Percentiles rank a stretch among this genome's conserved stretches.
Evolutionary conservation across 2,797 vertebrate species (phyloP).

Genomic region (Pelodytes ibericus): DNA sequence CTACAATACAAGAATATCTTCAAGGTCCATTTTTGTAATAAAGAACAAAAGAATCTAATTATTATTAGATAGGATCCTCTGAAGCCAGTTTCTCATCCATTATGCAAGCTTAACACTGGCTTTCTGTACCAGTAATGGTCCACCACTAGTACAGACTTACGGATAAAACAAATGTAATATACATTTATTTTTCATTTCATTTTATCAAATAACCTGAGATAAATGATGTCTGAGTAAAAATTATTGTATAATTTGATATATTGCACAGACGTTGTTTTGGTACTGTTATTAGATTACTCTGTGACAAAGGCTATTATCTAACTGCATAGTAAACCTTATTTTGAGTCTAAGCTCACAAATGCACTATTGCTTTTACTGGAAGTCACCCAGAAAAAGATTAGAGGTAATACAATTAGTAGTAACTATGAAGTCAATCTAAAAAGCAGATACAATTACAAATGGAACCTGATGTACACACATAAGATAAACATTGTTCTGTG

Average conservation of each 20-base stretch:
- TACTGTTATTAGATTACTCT: conserved; percentile 46
- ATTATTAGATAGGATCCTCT: neutral
- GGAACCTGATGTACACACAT: conserved; percentile 27
- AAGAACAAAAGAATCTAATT: no score
- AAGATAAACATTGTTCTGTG: conserved; percentile 6
- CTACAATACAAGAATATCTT: no score
- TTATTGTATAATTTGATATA: conserved; percentile 28
- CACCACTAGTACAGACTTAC: neutral
- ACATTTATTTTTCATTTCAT: neutral
- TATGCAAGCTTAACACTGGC: neutral
- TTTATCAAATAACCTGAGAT: conserved; percentile 10
- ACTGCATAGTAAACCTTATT: conserved; percentile 37
- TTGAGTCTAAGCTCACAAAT: conserved; percentile 33
- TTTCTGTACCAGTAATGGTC: neutral
- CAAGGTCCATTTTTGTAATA: no score
- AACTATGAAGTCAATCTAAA: conserved; percentile 47
- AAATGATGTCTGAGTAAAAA: conserved; percentile 29
- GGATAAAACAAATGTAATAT: conserved; percentile 27
- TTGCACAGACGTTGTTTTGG: conserved; percentile 34
- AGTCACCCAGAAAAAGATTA: conserved; percentile 53
- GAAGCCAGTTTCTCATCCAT: neutral
- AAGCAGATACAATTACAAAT: conserved; percentile 49
- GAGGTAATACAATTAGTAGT: conserved; percentile 50
- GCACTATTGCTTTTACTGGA: conserved; percentile 47
- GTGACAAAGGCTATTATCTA: conserved; percentile 45